A percentile compares a stretch with the other conserved stretches of the same genome.
Conservation (phyloP, 2,113 vertebrate species). For the Nycticryphes semicollaris region DNA sequence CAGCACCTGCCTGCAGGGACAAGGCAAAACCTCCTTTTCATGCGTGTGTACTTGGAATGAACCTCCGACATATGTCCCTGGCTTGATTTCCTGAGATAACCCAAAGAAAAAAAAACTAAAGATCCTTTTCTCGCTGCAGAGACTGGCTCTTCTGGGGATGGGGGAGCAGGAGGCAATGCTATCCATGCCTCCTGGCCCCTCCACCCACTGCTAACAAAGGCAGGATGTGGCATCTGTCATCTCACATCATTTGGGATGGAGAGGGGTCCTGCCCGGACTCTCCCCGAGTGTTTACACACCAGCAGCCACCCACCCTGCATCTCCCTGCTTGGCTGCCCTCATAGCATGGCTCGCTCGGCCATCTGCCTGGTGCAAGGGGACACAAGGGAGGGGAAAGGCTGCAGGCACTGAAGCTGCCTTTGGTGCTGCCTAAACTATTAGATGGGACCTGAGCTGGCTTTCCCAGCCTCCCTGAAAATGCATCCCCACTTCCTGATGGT, state of each 20-base stretch:
- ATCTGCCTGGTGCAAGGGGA: not conserved
- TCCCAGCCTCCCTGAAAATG: not conserved
- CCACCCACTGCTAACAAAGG: not conserved
- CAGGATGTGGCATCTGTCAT: not conserved
- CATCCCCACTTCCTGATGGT: not conserved
- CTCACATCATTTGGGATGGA: not conserved
- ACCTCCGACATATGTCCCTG: fast-evolving
- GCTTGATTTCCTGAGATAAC: not conserved
- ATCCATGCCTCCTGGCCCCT: not conserved
- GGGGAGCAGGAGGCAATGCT: not conserved
- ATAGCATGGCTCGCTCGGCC: fast-evolving
- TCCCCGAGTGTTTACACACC: not conserved
- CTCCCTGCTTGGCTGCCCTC: not conserved
- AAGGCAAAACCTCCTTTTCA: not conserved
- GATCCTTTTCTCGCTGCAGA: not conserved
- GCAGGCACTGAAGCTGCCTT: not conserved
- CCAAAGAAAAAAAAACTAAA: not conserved
- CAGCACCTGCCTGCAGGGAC: not conserved
- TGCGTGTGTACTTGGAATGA: not conserved
- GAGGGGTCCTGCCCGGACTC: not conserved
- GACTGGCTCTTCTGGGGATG: not conserved
- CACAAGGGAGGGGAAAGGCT: not conserved
- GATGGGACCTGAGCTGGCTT: not conserved
- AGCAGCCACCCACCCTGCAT: not conserved
- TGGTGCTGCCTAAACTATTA: not conserved